Conservation (phyloP, 2,888 invertebrate genomes). For the Papilio gigon region DNA sequence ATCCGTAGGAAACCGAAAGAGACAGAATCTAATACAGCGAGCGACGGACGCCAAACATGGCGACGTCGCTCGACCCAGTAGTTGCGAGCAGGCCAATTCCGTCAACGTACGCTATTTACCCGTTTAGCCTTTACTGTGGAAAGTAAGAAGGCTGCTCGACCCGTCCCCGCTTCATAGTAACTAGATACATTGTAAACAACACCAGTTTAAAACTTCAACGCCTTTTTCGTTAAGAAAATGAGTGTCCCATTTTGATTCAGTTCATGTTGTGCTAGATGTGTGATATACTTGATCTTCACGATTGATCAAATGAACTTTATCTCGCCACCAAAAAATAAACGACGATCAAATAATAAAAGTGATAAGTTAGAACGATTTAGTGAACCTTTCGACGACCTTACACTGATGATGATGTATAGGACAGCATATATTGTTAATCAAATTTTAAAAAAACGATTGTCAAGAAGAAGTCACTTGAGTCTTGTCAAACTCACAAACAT, state of each 20-base stretch:
- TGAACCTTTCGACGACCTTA: too few species aligned
- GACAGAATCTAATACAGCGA: constrained; percentile 71
- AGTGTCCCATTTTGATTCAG: constrained; percentile 23
- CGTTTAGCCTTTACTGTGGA: constrained; percentile 68
- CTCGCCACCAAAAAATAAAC: not conserved
- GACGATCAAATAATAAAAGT: too few species aligned
- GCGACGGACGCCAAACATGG: constrained; percentile 72
- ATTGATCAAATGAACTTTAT: not conserved
- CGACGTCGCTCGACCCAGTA: constrained; percentile 66
- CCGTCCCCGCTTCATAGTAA: constrained; percentile 50
- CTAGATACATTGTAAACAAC: constrained; percentile 51
- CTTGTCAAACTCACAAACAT: not conserved
- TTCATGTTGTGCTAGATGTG: not conserved
- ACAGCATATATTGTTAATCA: too few species aligned
- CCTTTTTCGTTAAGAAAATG: constrained; percentile 34
- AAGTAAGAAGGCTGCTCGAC: constrained; percentile 66
- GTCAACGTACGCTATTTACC: constrained; percentile 69
- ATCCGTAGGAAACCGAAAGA: constrained; percentile 55
- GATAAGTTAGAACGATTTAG: too few species aligned
- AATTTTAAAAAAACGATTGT: too few species aligned
- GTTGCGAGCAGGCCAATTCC: constrained; percentile 66
- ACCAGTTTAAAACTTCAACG: constrained; percentile 37
- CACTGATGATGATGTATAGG: too few species aligned
- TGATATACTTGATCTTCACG: not conserved
- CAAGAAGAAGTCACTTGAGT: too few species aligned